Percentiles rank a stretch among this genome's conserved stretches.
These are phyloP conservation scores for Polydrusus tereticollis DNA, from an alignment of 2,888 invertebrate species.

Conservation along the genomic window DNA sequence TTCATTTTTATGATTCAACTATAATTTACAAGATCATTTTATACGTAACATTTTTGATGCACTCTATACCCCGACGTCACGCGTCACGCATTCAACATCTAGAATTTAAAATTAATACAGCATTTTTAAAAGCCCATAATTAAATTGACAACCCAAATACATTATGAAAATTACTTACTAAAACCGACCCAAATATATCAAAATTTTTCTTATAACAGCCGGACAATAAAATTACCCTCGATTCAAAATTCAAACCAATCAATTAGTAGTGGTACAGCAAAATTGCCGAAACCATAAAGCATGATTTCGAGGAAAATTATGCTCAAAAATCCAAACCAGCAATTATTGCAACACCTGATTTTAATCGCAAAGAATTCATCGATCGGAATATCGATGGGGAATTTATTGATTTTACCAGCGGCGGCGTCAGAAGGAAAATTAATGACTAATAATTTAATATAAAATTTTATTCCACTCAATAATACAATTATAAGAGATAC, in stretches of 20 bases:
- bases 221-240: slow-evolving; percentile 18
- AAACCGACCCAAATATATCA: slow-evolving; percentile 9
- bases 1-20: too few species aligned
- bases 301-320: slow-evolving; percentile 20
- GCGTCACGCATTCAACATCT: background rate
- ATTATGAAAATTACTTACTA: background rate
- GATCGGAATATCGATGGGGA: slow-evolving; percentile 5
- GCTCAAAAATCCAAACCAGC: slow-evolving; percentile 10
- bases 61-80: too few species aligned
- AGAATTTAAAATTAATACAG: background rate
- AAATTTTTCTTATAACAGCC: background rate
- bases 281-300: slow-evolving; percentile 24
- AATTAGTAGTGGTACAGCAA: slow-evolving; percentile 18
- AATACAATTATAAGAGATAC: too few species aligned
- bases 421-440: background rate
- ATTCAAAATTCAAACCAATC: slow-evolving; percentile 25
- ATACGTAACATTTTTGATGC: too few species aligned
- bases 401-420: slow-evolving; percentile 17
- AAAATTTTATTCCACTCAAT: too few species aligned
- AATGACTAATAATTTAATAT: too few species aligned
- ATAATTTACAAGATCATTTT: too few species aligned
- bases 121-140: background rate
- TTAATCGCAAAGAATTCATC: slow-evolving; percentile 16
- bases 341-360: slow-evolving; percentile 30
- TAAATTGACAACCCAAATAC: slow-evolving; percentile 14